Evolutionary conservation across 2,888 invertebrate genomes (phyloP), one percentile per base, ranked within the genome.

Genomic region (Chrysopilus asiliformis): DNA sequence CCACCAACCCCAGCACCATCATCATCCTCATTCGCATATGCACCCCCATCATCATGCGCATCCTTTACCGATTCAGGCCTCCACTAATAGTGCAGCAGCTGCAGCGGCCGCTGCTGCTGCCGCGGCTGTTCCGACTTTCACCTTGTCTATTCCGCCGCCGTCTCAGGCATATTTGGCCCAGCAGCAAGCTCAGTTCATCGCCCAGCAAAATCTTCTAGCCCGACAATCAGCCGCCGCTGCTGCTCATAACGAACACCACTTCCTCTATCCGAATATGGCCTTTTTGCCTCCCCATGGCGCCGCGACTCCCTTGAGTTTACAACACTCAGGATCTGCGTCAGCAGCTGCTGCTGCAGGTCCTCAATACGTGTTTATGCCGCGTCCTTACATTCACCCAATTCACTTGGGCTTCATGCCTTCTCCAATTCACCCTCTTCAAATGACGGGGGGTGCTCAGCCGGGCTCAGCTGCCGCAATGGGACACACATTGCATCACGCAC

Each of bases 161-260:
- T 43, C 55, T 47, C 57, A 64, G 3, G 63, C 67, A 1, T 49
- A 68, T 27, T 53, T 68, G 38, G 70, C 69, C 6, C 70, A 70
- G 47, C 70, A 71, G 45, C 67, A 68, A 48, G 68, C 68, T 2
- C 69, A 70, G 53, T 66, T 69, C 44, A 78, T 79, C 53, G 79
- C 79, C 34, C 78, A 78, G 53, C 79, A 79, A 53, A 77, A 67
- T 60, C 64, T 79, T 30, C 58, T 79, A 40, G 75, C 72, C 32
- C 67, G 72, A 4, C 80, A 78, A 48, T 74, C 74, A 55, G 76
- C 76, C 51, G 74, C 74, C 48, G 64, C 66, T 22, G 66, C 70
- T 4, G 71, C 72, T 30, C 22, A 34, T 13, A 37, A 40, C 13
- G 30, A 41, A 31, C 35, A 41, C 31, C 53, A 2, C 49, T 53